Evolutionary conservation across 2,797 vertebrate genomes (phyloP), one percentile per base, ranked within the genome.

Genomic region (Melanotaenia parkinsoni): DNA sequence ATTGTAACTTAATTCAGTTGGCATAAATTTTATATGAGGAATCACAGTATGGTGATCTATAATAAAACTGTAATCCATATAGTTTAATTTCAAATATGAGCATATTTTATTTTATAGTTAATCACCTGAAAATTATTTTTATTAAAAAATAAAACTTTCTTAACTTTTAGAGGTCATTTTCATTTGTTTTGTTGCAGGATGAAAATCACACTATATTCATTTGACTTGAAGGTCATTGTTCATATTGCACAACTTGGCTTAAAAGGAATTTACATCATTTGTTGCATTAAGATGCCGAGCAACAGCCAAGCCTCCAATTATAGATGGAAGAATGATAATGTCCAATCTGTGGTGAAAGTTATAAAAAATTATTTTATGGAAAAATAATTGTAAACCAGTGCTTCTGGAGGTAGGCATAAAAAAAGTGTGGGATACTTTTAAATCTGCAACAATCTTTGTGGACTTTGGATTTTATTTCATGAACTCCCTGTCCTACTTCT

Each of bases 401-500:
- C 32, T 65, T 78, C 64, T 54, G 26, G 63, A 63, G 74, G 51
- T 67, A 67, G 11, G 11, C 79, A 62, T 24, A 13, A 68, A 60
- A 68, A 78, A 71, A 72, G 86, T 70, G 77, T 57, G 70, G 66
- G 26, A 0, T 22, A 2, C 50, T 53, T 70, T 74, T 26, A 2
- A 74, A 76, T 69, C 9, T 12, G 30, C 66, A 70, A 74, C 12
- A 47, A 70, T 74, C 74, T 50, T 50, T 62, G 54, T 53, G 45
- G 30, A 33, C 35, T 79, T 50, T 61, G 50, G 67, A 74, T 71
- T 71, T 69, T 84, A 70, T 72, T 75, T 28, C 63, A 60, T 68
- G 66, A 35, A 62, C 65, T 83, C 69, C 77, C 73, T 81, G 79
- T 59, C 80, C 80, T 78, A 77, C 72, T 86, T 83, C 74, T 72